These are phyloP conservation scores for Clarias gariepinus DNA, from an alignment of 2,113 vertebrate genomes.

Conservation along the genomic window DNA sequence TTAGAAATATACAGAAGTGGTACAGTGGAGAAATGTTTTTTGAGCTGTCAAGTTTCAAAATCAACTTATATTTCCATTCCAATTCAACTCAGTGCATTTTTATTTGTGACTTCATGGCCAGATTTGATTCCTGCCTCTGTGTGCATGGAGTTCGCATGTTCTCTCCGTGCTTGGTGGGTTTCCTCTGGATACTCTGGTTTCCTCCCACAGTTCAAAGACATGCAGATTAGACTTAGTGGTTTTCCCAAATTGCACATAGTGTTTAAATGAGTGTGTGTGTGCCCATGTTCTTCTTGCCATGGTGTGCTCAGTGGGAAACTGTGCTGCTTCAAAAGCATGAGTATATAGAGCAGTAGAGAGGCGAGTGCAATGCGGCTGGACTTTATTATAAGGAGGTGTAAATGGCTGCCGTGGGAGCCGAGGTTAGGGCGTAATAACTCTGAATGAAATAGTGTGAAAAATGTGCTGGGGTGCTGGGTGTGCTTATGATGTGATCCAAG, in stretches of 20 bases:
- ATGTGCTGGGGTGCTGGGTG: neutral
- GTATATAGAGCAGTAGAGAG: conserved; percentile 20
- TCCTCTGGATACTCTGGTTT: too few relatives aligned
- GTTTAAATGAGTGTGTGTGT: too few relatives aligned
- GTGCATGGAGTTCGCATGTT: too few relatives aligned
- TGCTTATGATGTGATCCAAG: neutral
- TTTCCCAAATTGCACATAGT: too few relatives aligned
- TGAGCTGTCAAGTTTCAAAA: neutral
- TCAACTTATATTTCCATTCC: neutral
- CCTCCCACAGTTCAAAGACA: too few relatives aligned
- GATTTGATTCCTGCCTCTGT: too few relatives aligned
- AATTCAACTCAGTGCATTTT: too few relatives aligned
- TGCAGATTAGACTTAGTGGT: too few relatives aligned
- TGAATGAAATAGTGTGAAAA: neutral
- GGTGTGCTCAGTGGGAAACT: conserved; percentile 30
- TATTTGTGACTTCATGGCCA: too few relatives aligned
- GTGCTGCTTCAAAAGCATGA: conserved; percentile 1
- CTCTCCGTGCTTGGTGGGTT: too few relatives aligned
- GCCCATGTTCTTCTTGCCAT: conserved; percentile 38
- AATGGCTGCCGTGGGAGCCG: neutral
- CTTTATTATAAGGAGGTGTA: conserved; percentile 18
- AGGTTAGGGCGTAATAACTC: conserved; percentile 31
- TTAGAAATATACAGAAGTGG: too few relatives aligned
- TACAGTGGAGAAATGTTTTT: neutral
- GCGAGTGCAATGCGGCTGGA: neutral